phyloP scores from a whole-genome alignment of 2,113 vertebrate genomes.

The Nothoprocta perdicaria region DNA sequence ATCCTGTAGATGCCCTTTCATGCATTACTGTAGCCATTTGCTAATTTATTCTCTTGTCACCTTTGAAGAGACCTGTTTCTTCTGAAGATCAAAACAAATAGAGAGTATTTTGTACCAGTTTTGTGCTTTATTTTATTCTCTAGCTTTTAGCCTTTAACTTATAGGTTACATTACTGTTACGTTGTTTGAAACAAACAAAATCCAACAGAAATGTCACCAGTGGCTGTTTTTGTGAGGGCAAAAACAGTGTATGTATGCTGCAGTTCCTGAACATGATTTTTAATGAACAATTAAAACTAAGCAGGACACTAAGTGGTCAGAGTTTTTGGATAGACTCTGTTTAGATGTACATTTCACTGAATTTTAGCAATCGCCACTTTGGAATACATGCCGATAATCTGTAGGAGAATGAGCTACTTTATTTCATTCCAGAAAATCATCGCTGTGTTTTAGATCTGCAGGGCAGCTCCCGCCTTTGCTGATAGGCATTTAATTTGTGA shows the following conservation, averaged over 20 bases:
- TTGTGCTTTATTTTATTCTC: conserved; percentile 60
- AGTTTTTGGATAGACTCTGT: conserved; percentile 35
- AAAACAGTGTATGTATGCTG: conserved; percentile 32
- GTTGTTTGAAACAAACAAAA: conserved; percentile 39
- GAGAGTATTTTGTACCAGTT: conserved; percentile 46
- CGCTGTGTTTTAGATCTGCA: conserved; percentile 21
- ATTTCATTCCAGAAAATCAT: neutral
- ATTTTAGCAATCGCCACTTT: conserved; percentile 39
- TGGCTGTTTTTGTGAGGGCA: conserved; percentile 43
- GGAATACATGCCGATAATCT: conserved; percentile 34
- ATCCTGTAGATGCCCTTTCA: neutral
- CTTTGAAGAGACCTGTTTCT: conserved; percentile 53
- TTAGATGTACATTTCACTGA: conserved; percentile 36
- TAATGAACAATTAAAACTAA: conserved; percentile 41
- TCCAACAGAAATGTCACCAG: conserved; percentile 28
- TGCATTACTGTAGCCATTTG: conserved; percentile 50
- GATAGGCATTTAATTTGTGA: neutral
- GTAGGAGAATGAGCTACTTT: conserved; percentile 1
- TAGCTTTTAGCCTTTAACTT: conserved; percentile 55
- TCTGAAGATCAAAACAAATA: conserved; percentile 58
- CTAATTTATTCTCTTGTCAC: conserved; percentile 72
- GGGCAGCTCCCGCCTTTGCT: neutral
- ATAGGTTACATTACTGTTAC: conserved; percentile 27
- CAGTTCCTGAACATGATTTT: conserved; percentile 40
- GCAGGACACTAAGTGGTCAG: conserved; percentile 9